These are phyloP conservation scores for Gouania willdenowi DNA, from an alignment of 2,797 vertebrate species.

Conservation along the genomic window DNA sequence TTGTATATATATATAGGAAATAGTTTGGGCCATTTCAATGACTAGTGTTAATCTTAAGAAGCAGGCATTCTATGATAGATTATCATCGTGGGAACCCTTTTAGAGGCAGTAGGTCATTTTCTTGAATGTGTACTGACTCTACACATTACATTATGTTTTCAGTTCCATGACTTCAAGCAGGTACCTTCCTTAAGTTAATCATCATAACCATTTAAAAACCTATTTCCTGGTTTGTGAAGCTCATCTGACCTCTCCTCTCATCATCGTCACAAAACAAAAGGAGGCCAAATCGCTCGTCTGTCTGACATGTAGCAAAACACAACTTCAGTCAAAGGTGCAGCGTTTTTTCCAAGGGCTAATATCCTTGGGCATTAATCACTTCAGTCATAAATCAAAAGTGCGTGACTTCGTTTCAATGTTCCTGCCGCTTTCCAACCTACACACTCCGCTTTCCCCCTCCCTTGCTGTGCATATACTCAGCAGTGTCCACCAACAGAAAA, in stretches of 20 bases:
- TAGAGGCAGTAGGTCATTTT: not conserved
- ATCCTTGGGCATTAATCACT: constrained; percentile 68
- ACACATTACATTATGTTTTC: not conserved
- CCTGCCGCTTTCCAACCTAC: constrained; percentile 35
- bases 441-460: constrained; percentile 6
- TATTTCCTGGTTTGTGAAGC: constrained; percentile 44
- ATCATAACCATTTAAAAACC: constrained; percentile 34
- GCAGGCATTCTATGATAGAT: not conserved
- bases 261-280: constrained; percentile 54
- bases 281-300: constrained; percentile 65
- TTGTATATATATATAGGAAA: constrained; percentile 43
- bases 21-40: constrained; percentile 30
- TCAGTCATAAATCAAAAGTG: constrained; percentile 60
- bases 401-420: constrained; percentile 37
- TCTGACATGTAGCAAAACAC: constrained; percentile 71
- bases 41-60: constrained; percentile 36
- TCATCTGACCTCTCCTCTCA: constrained; percentile 48
- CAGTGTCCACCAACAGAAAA: constrained; percentile 38
- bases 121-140: not conserved
- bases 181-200: too few relatives aligned
- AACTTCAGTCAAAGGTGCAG: constrained; percentile 55
- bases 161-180: not conserved
- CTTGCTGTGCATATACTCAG: constrained; percentile 28
- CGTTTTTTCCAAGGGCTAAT: constrained; percentile 61
- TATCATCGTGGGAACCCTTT: constrained; percentile 4